Evolutionary conservation across 2,113 vertebrate species (phyloP).

Genomic region (Chroicocephalus ridibundus): DNA sequence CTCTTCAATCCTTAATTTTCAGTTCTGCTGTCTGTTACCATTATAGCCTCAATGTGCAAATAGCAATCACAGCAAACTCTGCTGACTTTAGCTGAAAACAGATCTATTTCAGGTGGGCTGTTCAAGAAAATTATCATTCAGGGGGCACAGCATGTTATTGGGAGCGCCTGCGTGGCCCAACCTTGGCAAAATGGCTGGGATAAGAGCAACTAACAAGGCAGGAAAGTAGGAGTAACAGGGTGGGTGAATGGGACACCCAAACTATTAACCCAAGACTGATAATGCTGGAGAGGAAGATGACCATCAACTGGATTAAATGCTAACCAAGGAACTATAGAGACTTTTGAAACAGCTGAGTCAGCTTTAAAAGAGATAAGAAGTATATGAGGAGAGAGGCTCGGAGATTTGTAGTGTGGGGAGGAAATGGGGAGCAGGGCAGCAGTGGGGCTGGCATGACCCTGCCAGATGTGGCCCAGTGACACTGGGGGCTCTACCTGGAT

Average conservation of each 20-base stretch:
- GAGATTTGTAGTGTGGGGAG: not conserved
- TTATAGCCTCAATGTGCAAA: not conserved
- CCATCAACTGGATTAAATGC: not conserved
- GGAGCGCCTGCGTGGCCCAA: not conserved
- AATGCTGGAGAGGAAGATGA: not conserved
- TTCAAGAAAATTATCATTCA: not conserved
- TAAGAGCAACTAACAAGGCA: not conserved
- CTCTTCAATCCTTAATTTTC: not conserved
- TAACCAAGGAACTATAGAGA: not conserved
- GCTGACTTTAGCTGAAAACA: not conserved
- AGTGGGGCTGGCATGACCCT: fast-evolving
- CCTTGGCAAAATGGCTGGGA: not conserved
- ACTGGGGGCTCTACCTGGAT: not conserved
- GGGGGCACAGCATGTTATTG: not conserved
- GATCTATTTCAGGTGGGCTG: not conserved
- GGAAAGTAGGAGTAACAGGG: not conserved
- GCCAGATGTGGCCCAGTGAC: too few relatives aligned
- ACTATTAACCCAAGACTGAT: not conserved
- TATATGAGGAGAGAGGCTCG: not conserved
- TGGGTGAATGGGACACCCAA: not conserved
- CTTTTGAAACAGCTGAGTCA: not conserved
- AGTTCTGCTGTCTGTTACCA: not conserved
- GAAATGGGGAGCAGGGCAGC: not conserved
- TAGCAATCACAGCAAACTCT: not conserved
- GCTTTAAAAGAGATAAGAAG: not conserved